Evolutionary conservation across 2,888 invertebrate species (phyloP), one percentile per base, ranked within the genome.

Genomic region (Podabrus alpinus): DNA sequence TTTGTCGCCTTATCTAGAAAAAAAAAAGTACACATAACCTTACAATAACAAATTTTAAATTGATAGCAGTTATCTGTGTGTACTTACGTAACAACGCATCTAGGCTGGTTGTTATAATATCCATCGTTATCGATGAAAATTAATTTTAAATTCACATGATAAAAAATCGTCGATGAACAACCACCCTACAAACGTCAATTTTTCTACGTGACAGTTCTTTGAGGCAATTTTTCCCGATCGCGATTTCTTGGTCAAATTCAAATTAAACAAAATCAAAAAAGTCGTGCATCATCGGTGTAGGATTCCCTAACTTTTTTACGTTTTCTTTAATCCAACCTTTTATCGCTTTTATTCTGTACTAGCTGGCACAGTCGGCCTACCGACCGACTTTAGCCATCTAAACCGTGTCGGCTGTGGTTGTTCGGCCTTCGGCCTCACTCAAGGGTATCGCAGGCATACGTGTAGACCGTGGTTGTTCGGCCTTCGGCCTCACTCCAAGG

Each of bases 1-100:
- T 94, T 95, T 68, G 96, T 97, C 71, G 95, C 95, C 89, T 94
- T 93, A 86, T 95, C 95, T 93, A 82, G 83, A 86, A 29, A 86
- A 45, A n/a, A n/a, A n/a, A n/a, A n/a, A n/a, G n/a, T 2, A 45
- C 78, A 79, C 45, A 68, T 69, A 73, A 70, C 75, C 62, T 73
- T 19, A 68, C 15, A 60, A 19, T 17, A 69, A 24, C 15, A 15
- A 60, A 15, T 59, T 19, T 19, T 29, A 17, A n/a, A 59, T 11
- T 25, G 9, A 66, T n/a, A 13, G 61, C 16, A 7, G 15, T 45
- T 45, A 75, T 25, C 15, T 45, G 60, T 25, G 17, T 69, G 19
- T 83, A 91, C 93, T 91, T 88, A 94, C 94, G 89, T 82, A 94
- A 89, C 78, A 94, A 89, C 84, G 93, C 93, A 86, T 94, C 93